Percentiles rank a stretch among this genome's conserved stretches.
Evolutionary conservation across 2,113 vertebrate species (phyloP).

Genomic region (Amazona guildingii): DNA sequence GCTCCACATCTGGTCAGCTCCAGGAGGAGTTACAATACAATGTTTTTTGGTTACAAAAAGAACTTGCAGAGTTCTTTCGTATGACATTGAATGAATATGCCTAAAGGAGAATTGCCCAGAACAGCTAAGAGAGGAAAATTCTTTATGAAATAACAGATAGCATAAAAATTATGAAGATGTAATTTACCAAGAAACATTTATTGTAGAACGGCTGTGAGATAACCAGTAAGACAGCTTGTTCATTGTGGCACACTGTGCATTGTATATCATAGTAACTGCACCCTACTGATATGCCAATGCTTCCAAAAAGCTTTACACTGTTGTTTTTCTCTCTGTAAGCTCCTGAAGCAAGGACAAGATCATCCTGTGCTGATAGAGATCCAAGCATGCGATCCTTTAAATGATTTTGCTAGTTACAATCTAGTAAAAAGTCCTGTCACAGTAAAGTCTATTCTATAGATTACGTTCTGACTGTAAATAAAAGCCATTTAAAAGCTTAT

Average conservation of each 20-base stretch:
- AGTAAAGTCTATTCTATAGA: neutral
- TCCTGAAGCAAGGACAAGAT: neutral
- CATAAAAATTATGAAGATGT: constrained; percentile 1
- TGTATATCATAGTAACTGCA: neutral
- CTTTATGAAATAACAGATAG: neutral
- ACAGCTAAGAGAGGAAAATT: neutral
- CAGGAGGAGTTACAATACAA: neutral
- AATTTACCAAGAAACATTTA: neutral
- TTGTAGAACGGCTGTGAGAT: neutral
- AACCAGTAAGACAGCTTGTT: neutral
- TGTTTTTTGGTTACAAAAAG: neutral
- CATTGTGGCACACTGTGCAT: neutral
- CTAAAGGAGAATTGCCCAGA: neutral
- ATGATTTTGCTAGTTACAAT: neutral
- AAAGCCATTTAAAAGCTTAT: neutral
- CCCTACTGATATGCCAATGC: neutral
- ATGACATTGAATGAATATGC: neutral
- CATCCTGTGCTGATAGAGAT: neutral
- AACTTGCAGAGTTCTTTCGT: neutral
- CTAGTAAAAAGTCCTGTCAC: neutral
- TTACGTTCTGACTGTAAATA: neutral
- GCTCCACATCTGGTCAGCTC: neutral
- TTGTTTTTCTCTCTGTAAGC: neutral
- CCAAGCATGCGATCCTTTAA: accelerated
- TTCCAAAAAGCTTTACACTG: neutral